Base-by-base conservation (phyloP, 2,113 vertebrate genomes). In the Penelope pileata region DNA sequence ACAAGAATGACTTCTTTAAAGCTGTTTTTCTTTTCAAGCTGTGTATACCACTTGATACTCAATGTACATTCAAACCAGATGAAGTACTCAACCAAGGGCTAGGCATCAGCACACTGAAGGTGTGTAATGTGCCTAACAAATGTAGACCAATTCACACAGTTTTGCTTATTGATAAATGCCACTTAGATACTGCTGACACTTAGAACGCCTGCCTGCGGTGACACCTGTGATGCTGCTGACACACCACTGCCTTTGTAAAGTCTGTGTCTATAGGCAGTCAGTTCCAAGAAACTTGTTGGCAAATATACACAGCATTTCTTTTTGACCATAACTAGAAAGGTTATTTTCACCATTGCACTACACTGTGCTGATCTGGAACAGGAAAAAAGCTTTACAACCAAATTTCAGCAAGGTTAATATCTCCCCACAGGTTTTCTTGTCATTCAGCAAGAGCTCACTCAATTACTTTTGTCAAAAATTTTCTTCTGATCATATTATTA, bases 181-280 rank as follows among this genome's bases (percentile, higher is more conserved):
- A 84, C 90, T 97, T 90, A 73, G 34, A 47, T 64, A 53, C 86
- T 92, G 95, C 94, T 96, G 94, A 84, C 88, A 88, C 90, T 85
- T 94, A 54, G 68, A 87, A 93, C 74, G 69, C 75, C 81, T 86
- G 38, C 90, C 90, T 82, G 77, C 69, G 38, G 40, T 75, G 93
- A 87, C 96, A 96, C 93, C 96, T 96, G 85, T 74, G 94, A 96
- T 94, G 86, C 72, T 96, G 95, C 90, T 97, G 96, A 96, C 95
- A 93, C 86, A 81, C 80, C 95, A 83, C 86, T 82, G 60, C 2
- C 0, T 75, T 94, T 92, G 68, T 81, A 12, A 83, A 95, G 86
- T 79, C 73, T 60, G 76, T 53, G 6, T 72, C 70, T 88, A 81
- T 70, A 86, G 59, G 86, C 83, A 30, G 60, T 22, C 10, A 7